Evolutionary conservation across 2,888 invertebrate species (phyloP).

Genomic region (Azorinus chamasolen): DNA sequence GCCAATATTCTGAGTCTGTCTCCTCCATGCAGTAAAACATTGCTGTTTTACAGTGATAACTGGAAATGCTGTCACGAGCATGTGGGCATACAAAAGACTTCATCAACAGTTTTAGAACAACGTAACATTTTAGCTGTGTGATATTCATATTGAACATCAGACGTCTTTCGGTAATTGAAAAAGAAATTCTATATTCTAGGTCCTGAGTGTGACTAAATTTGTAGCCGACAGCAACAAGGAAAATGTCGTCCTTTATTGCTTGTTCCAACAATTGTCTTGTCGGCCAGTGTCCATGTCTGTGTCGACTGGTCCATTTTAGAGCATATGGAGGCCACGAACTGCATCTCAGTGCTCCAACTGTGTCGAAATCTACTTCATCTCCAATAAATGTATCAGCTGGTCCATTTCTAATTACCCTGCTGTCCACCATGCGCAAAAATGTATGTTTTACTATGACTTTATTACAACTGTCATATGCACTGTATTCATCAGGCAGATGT

Average conservation of each 20-base stretch:
- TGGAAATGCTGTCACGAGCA: conserved; percentile 2
- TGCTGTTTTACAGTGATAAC: conserved; percentile 4
- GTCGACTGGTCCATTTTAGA: neutral
- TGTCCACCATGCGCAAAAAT: neutral
- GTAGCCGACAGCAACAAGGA: conserved; percentile 9
- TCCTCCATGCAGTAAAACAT: conserved; percentile 3
- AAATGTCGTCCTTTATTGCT: neutral
- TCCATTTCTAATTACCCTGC: neutral
- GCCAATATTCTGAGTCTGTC: neutral
- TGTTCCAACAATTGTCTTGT: neutral
- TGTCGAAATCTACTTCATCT: neutral
- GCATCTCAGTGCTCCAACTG: neutral
- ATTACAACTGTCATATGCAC: neutral
- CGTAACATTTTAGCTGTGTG: conserved; percentile 4
- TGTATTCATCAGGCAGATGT: too few relatives aligned
- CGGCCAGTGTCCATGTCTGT: conserved; percentile 2
- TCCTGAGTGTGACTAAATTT: neutral
- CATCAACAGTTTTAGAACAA: conserved; percentile 4
- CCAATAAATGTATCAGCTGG: neutral
- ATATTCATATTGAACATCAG: conserved; percentile 24
- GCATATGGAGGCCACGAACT: neutral
- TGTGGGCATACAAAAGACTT: conserved; percentile 14
- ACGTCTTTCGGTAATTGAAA: conserved; percentile 3
- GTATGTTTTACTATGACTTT: neutral
- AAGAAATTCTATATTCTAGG: conserved; percentile 6